phyloP scores from a whole-genome alignment of 2,113 vertebrate species.

The Semicossyphus pulcher region DNA sequence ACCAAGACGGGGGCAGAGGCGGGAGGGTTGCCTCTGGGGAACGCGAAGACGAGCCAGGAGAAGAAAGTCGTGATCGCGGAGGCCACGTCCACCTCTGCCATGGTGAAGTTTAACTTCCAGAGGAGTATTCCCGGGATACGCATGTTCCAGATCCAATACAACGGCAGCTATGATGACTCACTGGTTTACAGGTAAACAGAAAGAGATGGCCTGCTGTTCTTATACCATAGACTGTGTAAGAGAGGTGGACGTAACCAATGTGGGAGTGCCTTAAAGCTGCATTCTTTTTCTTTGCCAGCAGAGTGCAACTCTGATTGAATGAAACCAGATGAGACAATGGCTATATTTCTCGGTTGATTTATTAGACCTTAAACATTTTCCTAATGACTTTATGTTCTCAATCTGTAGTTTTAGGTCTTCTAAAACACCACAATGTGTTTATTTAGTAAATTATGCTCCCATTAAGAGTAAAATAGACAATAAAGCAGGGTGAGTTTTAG shows the following conservation, averaged over 20 bases:
- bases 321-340: neutral
- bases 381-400: neutral
- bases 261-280: neutral
- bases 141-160: slow-evolving; percentile 99
- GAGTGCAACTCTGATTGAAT: neutral
- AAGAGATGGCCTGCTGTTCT: neutral
- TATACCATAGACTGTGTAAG: neutral
- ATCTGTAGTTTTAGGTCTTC: neutral
- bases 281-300: neutral
- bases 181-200: slow-evolving; percentile 95
- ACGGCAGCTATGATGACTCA: slow-evolving; percentile 98
- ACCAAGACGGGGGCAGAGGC: slow-evolving; percentile 92
- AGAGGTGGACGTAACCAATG: neutral
- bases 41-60: slow-evolving; percentile 91
- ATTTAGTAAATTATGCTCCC: no score
- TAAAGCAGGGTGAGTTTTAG: no score
- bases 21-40: slow-evolving; percentile 87
- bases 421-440: no score
- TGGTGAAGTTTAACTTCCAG: slow-evolving; percentile 98
- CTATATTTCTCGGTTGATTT: neutral
- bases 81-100: slow-evolving; percentile 91
- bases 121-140: slow-evolving; percentile 97
- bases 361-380: neutral
- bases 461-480: no score
- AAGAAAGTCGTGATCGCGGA: slow-evolving; percentile 95